phyloP scores from a whole-genome alignment of 2,113 vertebrate species.

The Phalacrocorax brasilianus region DNA sequence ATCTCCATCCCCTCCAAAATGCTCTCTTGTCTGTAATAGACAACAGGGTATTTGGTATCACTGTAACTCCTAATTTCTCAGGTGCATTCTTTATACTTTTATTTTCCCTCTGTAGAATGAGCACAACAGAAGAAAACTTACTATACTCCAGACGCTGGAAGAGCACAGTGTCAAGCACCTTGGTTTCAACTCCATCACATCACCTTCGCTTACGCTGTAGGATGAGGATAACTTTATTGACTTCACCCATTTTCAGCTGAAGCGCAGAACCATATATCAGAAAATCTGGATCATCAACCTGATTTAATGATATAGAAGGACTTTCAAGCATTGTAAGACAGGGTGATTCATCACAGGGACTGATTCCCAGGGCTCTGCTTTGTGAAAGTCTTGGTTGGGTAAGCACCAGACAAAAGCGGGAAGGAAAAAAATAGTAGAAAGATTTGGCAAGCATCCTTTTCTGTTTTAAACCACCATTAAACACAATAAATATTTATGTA shows the following conservation, averaged over 20 bases:
- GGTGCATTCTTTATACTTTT: not conserved
- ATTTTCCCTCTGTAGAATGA: not conserved
- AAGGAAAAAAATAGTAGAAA: not conserved
- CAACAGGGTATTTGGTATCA: not conserved
- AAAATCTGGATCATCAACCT: constrained; percentile 1
- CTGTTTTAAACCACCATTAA: not conserved
- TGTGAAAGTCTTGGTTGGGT: not conserved
- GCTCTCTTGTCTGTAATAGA: not conserved
- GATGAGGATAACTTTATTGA: not conserved
- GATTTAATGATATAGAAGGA: not conserved
- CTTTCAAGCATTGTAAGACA: not conserved
- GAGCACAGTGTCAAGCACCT: not conserved
- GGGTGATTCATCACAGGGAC: constrained; percentile 19
- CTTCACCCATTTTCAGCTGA: not conserved
- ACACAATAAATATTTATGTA: not conserved
- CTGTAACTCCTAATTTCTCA: not conserved
- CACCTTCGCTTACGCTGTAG: not conserved
- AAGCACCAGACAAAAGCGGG: not conserved
- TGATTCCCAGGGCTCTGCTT: not conserved
- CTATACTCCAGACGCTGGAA: not conserved
- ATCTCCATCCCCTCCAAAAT: not conserved
- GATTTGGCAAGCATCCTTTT: not conserved
- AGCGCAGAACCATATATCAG: not conserved
- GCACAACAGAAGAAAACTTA: not conserved
- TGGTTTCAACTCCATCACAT: not conserved